Percentiles rank a stretch among this genome's conserved stretches.
Conservation (phyloP, 2,888 invertebrate species). For the Amaurobius ferox region DNA sequence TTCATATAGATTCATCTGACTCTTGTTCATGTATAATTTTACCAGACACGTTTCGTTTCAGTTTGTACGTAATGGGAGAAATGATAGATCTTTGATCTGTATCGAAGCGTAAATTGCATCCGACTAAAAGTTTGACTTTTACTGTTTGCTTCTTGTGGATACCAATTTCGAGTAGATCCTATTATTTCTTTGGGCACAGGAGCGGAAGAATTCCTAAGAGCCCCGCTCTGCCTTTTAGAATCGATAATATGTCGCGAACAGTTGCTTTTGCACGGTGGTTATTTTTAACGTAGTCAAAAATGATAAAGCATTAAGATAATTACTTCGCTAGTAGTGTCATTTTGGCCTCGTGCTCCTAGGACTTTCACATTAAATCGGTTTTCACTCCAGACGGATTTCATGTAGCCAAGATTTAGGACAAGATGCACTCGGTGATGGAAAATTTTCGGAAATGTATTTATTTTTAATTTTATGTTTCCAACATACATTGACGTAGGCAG, state of each 20-base stretch:
- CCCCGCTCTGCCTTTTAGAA: neutral
- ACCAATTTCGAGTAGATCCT: neutral
- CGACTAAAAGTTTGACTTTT: neutral
- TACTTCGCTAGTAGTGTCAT: neutral
- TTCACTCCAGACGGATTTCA: too few species aligned
- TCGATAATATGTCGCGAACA: conserved; percentile 8
- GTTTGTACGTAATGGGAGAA: too few species aligned
- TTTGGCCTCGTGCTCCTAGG: neutral
- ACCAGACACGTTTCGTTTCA: too few species aligned
- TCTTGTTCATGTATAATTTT: too few species aligned
- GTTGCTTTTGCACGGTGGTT: conserved; percentile 1
- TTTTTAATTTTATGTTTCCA: too few species aligned
- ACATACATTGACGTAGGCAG: too few species aligned
- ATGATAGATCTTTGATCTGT: neutral
- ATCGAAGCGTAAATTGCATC: neutral
- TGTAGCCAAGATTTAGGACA: too few species aligned
- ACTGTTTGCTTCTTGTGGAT: neutral
- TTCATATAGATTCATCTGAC: too few species aligned
- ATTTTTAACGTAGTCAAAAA: conserved; percentile 16
- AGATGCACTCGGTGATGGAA: too few species aligned
- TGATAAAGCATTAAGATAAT: conserved; percentile 14
- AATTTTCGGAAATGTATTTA: too few species aligned
- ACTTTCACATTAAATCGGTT: neutral
- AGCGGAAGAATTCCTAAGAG: conserved; percentile 9
- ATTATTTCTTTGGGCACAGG: neutral